Evolutionary conservation across 2,888 invertebrate species (phyloP), one percentile per base, ranked within the genome.

Genomic region (Nephrotoma flavescens): DNA sequence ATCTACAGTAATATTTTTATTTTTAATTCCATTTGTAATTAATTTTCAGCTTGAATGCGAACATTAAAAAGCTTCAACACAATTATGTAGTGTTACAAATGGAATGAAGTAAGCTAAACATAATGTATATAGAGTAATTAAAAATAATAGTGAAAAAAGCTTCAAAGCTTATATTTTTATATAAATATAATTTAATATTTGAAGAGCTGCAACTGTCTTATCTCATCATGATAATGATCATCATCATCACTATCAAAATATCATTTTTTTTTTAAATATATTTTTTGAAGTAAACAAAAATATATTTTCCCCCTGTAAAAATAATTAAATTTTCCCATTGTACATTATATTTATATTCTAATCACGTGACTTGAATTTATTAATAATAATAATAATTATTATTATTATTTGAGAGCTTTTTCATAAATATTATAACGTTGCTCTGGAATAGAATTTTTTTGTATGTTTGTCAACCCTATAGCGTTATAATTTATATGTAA

Each of bases 381-480:
- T 84, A 41, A 84, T 71, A 44, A 44, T 84, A 42, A 5, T 84
- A 41, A 84, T 71, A 44, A 44, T 44, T 44, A 44, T 71, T 31
- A 44, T 71, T 31, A 31, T 31, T 19, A 71, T 15, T 15, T 15
- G 52, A 44, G 44, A 52, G 52, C 52, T 15, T 52, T 52, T 52
- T 52, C 31, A 31, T 31, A 31, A 31, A 31, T 31, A 31, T 31
- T 52, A 15, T 15, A 52, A 6, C 15, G 12, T 41, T 42, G n/a
- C n/a, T 84, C 84, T 84, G 84, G 84, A 84, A 84, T 84, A 84
- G 84, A 84, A 84, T 84, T 84, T 83, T 83, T 83, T 11, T 84
- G 9, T 84, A n/a, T 84, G 0, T 84, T 42, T 84, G 84, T 84
- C 84, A 15, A 84, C 84, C 42, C 84, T 84, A 84, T 84, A 84